Conservation (phyloP, 2,797 vertebrate species). For the Hypotaenidia philippensis region DNA sequence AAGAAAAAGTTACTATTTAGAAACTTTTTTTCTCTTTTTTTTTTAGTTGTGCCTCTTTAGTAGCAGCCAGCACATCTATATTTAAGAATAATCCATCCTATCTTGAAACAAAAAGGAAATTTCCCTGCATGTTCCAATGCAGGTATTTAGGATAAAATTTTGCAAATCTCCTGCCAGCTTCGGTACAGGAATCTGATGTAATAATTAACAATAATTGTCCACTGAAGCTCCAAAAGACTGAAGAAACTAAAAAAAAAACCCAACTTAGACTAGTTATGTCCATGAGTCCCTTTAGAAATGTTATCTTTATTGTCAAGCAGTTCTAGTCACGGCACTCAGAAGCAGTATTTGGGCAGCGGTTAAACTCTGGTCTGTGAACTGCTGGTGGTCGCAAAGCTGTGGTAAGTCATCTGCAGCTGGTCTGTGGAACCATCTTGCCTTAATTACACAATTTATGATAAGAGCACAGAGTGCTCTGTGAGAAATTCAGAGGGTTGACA, state of each 20-base stretch:
- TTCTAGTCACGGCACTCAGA: not conserved
- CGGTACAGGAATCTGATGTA: not conserved
- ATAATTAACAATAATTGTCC: not conserved
- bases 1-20: not conserved
- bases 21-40: rapidly evolving
- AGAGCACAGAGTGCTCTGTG: slow-evolving; percentile 55
- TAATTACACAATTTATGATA: slow-evolving; percentile 71
- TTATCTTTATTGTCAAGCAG: not conserved
- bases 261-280: not conserved
- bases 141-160: not conserved
- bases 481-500: slow-evolving; percentile 65
- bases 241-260: not conserved
- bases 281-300: not conserved
- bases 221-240: not conserved
- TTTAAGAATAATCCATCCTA: not conserved
- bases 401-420: slow-evolving; percentile 53
- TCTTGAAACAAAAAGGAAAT: not conserved
- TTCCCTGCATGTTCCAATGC: not conserved
- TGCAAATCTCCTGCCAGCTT: not conserved
- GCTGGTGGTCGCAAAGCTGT: slow-evolving; percentile 57
- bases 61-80: rapidly evolving
- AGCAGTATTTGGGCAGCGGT: not conserved
- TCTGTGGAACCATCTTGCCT: slow-evolving; percentile 66
- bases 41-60: not conserved
- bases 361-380: slow-evolving; percentile 5